phyloP scores from a whole-genome alignment of 2,888 invertebrate species.

The Meghimatium bilineatum region DNA sequence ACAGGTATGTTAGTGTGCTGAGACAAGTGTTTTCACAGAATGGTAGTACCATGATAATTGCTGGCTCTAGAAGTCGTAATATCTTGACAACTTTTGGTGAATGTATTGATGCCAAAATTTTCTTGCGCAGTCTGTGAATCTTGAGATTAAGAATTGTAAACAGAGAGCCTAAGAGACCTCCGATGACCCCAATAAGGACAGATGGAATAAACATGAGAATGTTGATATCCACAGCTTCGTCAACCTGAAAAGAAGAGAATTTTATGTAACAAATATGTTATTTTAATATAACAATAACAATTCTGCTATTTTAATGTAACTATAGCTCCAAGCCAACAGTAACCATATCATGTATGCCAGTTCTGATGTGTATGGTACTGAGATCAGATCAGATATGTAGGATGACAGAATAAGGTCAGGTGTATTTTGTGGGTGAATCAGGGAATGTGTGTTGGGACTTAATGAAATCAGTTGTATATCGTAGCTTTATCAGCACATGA shows the following conservation, averaged over 20 bases:
- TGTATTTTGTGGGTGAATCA: too few relatives aligned
- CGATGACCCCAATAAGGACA: slow-evolving; percentile 75
- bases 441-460: too few relatives aligned
- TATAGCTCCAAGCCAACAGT: too few relatives aligned
- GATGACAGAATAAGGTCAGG: too few relatives aligned
- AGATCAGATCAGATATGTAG: too few relatives aligned
- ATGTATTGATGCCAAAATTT: slow-evolving; percentile 70
- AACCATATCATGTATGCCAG: too few relatives aligned
- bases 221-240: slow-evolving; percentile 76
- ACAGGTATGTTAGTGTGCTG: neutral
- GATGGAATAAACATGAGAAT: slow-evolving; percentile 77
- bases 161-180: slow-evolving; percentile 76
- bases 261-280: neutral
- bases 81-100: slow-evolving; percentile 66
- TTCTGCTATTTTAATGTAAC: neutral
- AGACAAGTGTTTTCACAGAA: neutral
- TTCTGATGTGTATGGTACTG: too few relatives aligned
- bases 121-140: slow-evolving; percentile 71
- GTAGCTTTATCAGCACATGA: too few relatives aligned
- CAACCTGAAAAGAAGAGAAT: slow-evolving; percentile 56
- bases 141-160: slow-evolving; percentile 78
- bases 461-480: too few relatives aligned
- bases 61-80: slow-evolving; percentile 73
- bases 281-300: neutral
- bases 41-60: slow-evolving; percentile 71